Evolutionary conservation across 2,888 invertebrate genomes (phyloP), one percentile per base, ranked within the genome.

Genomic region (Patella depressa): DNA sequence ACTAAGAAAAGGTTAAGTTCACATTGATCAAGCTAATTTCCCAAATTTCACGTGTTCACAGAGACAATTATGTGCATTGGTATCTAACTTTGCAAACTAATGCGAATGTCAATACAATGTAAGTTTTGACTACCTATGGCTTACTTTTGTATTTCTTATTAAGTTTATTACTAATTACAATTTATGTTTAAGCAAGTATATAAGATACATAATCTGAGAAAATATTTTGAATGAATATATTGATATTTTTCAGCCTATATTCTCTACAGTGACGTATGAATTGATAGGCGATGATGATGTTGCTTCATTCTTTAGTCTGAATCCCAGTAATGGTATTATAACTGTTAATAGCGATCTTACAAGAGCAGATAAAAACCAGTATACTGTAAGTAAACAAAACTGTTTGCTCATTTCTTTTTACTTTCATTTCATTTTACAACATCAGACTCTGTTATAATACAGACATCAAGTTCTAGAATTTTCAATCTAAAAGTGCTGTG

Each of bases 401-500:
- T 45, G 9, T 45, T 45, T 45, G 45, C 45, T 45, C 9, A 45
- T 45, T 45, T 45, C 9, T 45, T 45, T 75, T 75, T 45, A 19
- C 15, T 76, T 73, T 3, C 24, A 78, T 81, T 80, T 79, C 71
- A 57, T 15, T 3, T 45, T 82, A 19, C 82, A 83, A 19, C 82
- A 83, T 45, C 34, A 45, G 34, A 45, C 34, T 45, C 5, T 45
- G 5, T 12, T 14, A 72, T 45, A 1, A 53, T 9, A 3, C 45
- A 17, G 19, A 7, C 55, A 73, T 73, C 1, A 14, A 17, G 17
- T n/a, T 45, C 11, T 45, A 11, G 29, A 11, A 15, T 14, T 72
- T 72, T 24, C 24, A 24, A 24, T 24, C 24, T 24, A 24, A 24
- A 24, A 24, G 24, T 24, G 24, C 24, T 24, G 24, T 19, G 3